Evolutionary conservation across 2,888 invertebrate species (phyloP).

Genomic region (Meiosimyza decipiens): DNA sequence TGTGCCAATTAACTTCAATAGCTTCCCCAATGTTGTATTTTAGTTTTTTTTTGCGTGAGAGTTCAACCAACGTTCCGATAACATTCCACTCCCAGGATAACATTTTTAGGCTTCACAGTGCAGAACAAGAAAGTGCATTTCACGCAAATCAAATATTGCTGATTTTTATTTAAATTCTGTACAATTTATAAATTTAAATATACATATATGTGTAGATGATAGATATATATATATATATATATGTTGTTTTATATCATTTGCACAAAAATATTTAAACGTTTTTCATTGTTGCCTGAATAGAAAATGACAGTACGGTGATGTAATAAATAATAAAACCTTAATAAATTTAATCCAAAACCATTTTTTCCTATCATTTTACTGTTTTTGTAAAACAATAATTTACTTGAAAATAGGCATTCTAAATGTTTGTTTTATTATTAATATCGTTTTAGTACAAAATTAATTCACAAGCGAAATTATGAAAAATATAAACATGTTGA

Average conservation of each 20-base stretch:
- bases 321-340: slow-evolving; percentile 1
- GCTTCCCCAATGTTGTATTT: too few relatives aligned
- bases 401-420: background rate
- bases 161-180: slow-evolving; percentile 25
- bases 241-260: background rate
- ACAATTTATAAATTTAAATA: slow-evolving; percentile 21
- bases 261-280: slow-evolving; percentile 23
- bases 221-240: slow-evolving; percentile 11
- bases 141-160: background rate
- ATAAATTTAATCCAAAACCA: background rate
- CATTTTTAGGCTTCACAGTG: too few relatives aligned
- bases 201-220: too few relatives aligned
- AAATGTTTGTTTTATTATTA: background rate
- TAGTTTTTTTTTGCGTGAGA: too few relatives aligned
- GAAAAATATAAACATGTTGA: background rate
- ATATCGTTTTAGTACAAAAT: slow-evolving; percentile 15
- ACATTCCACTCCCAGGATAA: too few relatives aligned
- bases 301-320: slow-evolving; percentile 14
- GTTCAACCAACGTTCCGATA: too few relatives aligned
- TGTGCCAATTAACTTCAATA: too few relatives aligned
- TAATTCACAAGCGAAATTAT: slow-evolving; percentile 11
- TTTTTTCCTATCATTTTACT: background rate
- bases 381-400: slow-evolving; percentile 5
- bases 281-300: background rate
- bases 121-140: too few relatives aligned